These are phyloP conservation scores for Madoqua kirkii DNA, from an alignment of 2,113 vertebrate genomes.

Conservation along the genomic window DNA sequence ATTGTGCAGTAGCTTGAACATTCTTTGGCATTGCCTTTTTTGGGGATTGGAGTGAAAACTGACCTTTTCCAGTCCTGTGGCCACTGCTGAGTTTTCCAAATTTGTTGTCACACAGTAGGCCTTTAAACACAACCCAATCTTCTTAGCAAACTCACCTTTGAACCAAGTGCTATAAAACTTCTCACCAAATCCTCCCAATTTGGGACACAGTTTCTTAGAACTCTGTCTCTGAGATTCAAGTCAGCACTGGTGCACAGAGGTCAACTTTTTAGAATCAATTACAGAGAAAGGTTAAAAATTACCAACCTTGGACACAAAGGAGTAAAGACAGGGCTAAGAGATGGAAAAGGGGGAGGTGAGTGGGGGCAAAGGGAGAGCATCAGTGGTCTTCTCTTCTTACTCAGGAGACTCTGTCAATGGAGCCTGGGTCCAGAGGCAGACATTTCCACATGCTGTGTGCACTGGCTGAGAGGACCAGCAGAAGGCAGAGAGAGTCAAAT, in stretches of 20 bases:
- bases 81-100: background rate
- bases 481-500: background rate
- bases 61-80: background rate
- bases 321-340: background rate
- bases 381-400: background rate
- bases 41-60: background rate
- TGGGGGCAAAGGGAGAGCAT: accelerated
- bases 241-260: background rate
- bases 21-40: background rate
- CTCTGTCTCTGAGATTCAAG: background rate
- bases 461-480: background rate
- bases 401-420: background rate
- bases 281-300: background rate
- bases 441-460: too few relatives aligned
- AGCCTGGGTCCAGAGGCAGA: background rate
- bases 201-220: background rate
- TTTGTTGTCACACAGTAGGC: background rate
- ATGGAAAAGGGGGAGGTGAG: background rate
- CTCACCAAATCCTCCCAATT: background rate
- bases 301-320: background rate
- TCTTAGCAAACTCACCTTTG: background rate
- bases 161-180: background rate
- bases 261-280: background rate
- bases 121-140: background rate
- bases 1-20: background rate